phyloP scores from a whole-genome alignment of 1,140 invertebrate genomes.

The Reticulitermes speratus region DNA sequence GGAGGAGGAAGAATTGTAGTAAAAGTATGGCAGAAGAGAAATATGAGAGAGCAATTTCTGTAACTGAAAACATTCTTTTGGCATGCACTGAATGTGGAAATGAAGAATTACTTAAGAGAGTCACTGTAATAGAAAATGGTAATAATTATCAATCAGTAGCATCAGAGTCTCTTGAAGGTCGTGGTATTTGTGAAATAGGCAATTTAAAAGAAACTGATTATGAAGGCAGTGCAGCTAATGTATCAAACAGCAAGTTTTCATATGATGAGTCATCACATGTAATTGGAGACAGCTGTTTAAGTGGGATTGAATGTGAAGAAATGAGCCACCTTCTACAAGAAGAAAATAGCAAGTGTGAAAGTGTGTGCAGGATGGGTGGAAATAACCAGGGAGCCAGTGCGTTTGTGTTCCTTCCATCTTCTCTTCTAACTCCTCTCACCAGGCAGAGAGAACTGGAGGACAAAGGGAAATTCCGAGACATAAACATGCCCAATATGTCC shows the following conservation, averaged over 20 bases:
- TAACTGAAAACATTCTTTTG: background rate
- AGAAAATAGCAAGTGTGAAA: background rate
- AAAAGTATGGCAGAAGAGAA: background rate
- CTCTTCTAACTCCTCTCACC: background rate
- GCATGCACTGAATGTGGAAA: background rate
- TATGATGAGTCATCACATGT: background rate
- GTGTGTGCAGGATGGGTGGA: background rate
- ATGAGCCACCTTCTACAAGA: constrained; percentile 22
- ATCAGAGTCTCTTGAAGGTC: background rate
- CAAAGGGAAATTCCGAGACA: background rate
- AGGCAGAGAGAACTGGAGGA: background rate
- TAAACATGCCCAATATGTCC: background rate
- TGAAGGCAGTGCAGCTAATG: background rate
- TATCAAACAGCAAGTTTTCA: background rate
- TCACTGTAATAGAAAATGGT: background rate
- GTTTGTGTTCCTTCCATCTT: constrained; percentile 4
- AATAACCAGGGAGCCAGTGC: background rate
- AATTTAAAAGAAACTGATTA: background rate
- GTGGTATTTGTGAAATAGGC: background rate
- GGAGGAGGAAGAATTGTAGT: background rate
- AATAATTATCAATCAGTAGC: background rate
- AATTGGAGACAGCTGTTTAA: background rate
- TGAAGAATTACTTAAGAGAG: constrained; percentile 19
- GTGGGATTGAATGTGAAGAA: constrained; percentile 21
- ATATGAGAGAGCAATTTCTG: background rate